These are phyloP conservation scores for Ceriagrion tenellum DNA, from an alignment of 2,888 invertebrate species.

Conservation along the genomic window DNA sequence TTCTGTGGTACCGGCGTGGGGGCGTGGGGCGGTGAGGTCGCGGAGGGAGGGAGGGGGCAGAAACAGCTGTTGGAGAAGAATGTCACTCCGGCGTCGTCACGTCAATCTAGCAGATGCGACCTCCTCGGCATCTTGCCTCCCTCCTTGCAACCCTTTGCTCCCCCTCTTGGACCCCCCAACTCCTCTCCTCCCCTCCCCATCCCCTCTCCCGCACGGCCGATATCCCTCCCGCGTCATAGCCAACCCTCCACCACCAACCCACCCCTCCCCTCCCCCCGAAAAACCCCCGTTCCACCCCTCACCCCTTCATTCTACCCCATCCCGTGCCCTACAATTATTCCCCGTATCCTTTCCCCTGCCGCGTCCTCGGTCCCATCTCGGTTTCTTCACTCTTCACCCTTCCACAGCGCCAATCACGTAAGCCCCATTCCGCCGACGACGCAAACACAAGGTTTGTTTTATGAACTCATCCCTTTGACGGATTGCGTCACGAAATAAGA, in stretches of 20 bases:
- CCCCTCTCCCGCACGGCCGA: neutral
- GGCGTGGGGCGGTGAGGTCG: neutral
- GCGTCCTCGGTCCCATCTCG: slow-evolving; percentile 12
- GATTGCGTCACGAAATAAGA: slow-evolving; percentile 7
- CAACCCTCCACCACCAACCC: neutral
- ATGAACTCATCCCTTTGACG: neutral
- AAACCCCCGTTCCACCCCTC: neutral
- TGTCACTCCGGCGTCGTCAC: slow-evolving; percentile 60
- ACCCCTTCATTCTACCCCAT: no score
- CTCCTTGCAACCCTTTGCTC: neutral
- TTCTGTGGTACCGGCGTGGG: neutral
- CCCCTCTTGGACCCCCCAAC: no score
- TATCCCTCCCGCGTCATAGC: neutral
- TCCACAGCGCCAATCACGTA: neutral
- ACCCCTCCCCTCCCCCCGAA: neutral
- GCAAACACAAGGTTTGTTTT: neutral
- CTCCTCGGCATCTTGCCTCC: slow-evolving; percentile 25
- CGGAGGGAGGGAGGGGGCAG: neutral
- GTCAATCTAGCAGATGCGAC: slow-evolving; percentile 65
- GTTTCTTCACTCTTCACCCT: neutral
- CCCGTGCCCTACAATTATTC: neutral
- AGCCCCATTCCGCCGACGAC: neutral
- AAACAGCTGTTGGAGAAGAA: slow-evolving; percentile 66
- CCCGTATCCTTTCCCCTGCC: neutral
- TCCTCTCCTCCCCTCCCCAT: no score